Evolutionary conservation across 1,140 invertebrate genomes (phyloP).

Genomic region (Portunus trituberculatus): DNA sequence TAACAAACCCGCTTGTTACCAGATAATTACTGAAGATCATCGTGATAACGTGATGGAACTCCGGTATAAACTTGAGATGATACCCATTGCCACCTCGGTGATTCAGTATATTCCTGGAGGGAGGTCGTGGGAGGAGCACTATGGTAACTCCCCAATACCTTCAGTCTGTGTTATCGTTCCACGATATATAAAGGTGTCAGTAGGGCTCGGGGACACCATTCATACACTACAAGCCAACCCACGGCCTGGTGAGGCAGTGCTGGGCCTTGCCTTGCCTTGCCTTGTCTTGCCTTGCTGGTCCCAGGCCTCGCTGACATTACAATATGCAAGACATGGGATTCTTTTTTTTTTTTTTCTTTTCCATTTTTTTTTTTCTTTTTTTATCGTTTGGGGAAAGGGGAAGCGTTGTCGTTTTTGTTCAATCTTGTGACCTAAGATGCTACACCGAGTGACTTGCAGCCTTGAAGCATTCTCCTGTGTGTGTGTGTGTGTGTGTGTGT

Average conservation of each 20-base stretch:
- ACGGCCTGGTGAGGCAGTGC: not conserved
- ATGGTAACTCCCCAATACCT: not conserved
- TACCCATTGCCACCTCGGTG: not conserved
- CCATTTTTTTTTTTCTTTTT: too few species aligned
- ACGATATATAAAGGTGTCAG: not conserved
- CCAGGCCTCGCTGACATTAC: too few species aligned
- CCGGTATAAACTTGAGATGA: constrained; percentile 34
- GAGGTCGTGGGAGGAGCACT: not conserved
- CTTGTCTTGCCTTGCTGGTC: not conserved
- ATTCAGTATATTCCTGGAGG: not conserved
- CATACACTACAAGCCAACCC: not conserved
- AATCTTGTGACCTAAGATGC: too few species aligned
- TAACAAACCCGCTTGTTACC: constrained; percentile 51
- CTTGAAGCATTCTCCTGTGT: too few species aligned
- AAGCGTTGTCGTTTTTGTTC: too few species aligned
- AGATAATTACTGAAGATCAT: constrained; percentile 45
- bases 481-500: too few species aligned
- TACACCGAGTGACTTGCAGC: too few species aligned
- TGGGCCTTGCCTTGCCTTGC: not conserved
- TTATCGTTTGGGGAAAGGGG: too few species aligned
- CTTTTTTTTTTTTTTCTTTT: too few species aligned
- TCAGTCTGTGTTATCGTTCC: not conserved
- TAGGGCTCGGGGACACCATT: not conserved
- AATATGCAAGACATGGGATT: too few species aligned
- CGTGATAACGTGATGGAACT: constrained; percentile 45